Percentiles rank a stretch among this genome's conserved stretches.
phyloP scores from a whole-genome alignment of 2,797 vertebrate genomes.

The Babyrousa celebensis region DNA sequence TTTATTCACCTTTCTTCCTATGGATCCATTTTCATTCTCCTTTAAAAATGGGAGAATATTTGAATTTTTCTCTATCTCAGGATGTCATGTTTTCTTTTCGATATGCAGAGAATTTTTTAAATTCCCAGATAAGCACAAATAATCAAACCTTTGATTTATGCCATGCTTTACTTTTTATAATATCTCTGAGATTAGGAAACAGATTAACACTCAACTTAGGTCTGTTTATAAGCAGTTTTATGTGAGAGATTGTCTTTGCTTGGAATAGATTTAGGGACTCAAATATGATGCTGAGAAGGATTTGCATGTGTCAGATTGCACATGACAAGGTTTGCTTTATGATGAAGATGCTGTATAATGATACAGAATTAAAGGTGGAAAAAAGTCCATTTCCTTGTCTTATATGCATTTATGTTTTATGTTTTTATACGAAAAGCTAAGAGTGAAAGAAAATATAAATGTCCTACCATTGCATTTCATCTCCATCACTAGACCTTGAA shows the following conservation, averaged over 20 bases:
- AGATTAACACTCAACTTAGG: background rate
- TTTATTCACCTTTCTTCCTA: background rate
- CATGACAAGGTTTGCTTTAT: background rate
- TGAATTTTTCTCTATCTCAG: constrained; percentile 17
- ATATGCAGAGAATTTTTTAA: background rate
- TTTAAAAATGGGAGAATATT: background rate
- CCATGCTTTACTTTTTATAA: background rate
- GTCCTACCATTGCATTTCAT: background rate
- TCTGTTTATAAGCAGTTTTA: background rate
- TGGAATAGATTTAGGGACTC: background rate
- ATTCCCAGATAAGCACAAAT: background rate
- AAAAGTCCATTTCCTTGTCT: constrained; percentile 36
- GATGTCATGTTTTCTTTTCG: background rate
- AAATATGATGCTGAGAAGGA: background rate
- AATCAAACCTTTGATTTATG: constrained; percentile 1
- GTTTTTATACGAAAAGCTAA: constrained; percentile 30
- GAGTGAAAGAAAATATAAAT: constrained; percentile 34
- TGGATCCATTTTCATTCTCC: background rate
- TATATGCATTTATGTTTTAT: constrained; percentile 15
- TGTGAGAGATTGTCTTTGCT: background rate
- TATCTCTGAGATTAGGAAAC: background rate
- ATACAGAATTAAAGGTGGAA: constrained; percentile 18
- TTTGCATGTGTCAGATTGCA: background rate
- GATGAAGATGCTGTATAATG: background rate
- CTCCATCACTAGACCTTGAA: background rate